phyloP scores from a whole-genome alignment of 2,113 vertebrate species.

The Reinhardtius hippoglossoides region DNA sequence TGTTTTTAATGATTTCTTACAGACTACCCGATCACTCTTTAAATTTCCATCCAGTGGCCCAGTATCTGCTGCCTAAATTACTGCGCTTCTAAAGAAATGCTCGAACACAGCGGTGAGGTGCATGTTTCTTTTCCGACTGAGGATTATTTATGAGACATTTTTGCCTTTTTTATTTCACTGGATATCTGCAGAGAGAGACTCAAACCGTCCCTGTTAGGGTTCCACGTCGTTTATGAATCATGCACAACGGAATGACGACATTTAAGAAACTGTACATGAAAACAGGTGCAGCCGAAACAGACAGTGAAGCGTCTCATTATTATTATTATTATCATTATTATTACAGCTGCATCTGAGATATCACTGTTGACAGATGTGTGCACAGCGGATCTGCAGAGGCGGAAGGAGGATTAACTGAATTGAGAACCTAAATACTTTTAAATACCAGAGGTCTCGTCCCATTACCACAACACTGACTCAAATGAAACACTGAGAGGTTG shows the following conservation, averaged over 20 bases:
- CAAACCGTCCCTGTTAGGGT: background rate
- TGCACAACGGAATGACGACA: background rate
- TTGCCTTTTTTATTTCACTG: background rate
- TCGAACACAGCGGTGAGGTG: background rate
- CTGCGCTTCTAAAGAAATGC: background rate
- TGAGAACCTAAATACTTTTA: background rate
- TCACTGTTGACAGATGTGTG: slow-evolving; percentile 15
- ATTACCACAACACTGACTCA: background rate
- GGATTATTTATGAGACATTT: background rate
- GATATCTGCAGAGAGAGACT: background rate
- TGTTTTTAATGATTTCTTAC: background rate
- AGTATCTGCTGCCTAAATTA: background rate
- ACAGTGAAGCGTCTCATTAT: slow-evolving; percentile 20
- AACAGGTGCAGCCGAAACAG: background rate
- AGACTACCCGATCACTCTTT: background rate
- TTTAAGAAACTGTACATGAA: background rate
- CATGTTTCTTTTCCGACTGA: background rate
- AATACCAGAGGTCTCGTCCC: slow-evolving; percentile 1
- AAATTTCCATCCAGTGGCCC: background rate
- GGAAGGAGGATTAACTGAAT: background rate
- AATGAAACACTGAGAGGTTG: background rate
- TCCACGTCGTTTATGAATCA: background rate
- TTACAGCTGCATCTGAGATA: slow-evolving; percentile 10
- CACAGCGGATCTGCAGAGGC: background rate
- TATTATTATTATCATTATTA: slow-evolving; percentile 43